Evolutionary conservation across 1,140 invertebrate species (phyloP).

Genomic region (Aradophagus sp.): DNA sequence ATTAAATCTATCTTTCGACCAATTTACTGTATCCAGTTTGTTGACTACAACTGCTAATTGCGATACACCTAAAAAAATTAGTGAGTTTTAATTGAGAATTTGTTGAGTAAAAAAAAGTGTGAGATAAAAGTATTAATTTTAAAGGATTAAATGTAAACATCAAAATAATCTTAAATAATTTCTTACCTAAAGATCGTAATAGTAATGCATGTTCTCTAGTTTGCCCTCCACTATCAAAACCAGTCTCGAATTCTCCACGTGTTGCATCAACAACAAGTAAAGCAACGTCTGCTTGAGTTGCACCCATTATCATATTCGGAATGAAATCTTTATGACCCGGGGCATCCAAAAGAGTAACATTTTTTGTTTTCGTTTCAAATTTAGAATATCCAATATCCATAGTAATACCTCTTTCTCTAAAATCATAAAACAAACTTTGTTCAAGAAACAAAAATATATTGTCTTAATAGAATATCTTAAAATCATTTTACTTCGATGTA

Average conservation of each 20-base stretch:
- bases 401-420: conserved; percentile 88
- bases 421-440: conserved; percentile 35
- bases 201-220: conserved; percentile 97
- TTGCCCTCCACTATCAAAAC: conserved; percentile 97
- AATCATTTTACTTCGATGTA: too few relatives aligned
- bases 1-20: conserved; percentile 93
- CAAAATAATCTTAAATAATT: conserved; percentile 1
- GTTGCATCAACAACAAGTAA: conserved; percentile 96
- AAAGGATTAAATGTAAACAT: not conserved
- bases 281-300: conserved; percentile 97
- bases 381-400: conserved; percentile 97
- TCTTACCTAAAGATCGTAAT: conserved; percentile 88
- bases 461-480: too few relatives aligned
- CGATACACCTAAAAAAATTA: conserved; percentile 66
- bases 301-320: conserved; percentile 99
- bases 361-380: conserved; percentile 93
- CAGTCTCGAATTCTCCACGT: conserved; percentile 98
- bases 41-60: conserved; percentile 74
- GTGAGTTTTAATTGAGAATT: too few relatives aligned
- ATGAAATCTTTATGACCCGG: conserved; percentile 99
- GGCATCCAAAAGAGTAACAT: conserved; percentile 93
- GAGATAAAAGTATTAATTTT: not conserved
- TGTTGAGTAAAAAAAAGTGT: conserved; percentile 5
- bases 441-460: conserved; percentile 1
- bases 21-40: conserved; percentile 99